Evolutionary conservation across 1,140 invertebrate species (phyloP).

Genomic region (Drosophila sturtevanti): DNA sequence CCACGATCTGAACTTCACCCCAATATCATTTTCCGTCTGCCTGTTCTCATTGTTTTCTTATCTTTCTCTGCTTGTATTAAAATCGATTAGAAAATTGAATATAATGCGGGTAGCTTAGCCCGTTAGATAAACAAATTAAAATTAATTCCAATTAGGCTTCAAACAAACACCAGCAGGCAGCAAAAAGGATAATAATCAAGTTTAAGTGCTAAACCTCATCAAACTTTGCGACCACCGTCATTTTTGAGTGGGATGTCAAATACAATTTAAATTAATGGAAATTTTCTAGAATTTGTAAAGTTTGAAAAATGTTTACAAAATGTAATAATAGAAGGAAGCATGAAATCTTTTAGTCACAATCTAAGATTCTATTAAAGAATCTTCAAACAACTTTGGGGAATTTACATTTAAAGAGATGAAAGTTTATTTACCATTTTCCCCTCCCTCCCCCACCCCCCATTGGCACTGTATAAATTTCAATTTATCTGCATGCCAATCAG

Average conservation of each 20-base stretch:
- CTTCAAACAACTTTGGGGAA: too few species aligned
- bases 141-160: neutral
- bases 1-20: too few species aligned
- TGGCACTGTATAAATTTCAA: neutral
- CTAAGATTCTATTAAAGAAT: too few species aligned
- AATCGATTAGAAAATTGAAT: neutral
- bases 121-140: neutral
- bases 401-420: neutral
- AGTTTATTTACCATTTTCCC: too few species aligned
- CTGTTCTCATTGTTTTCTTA: neutral
- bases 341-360: too few species aligned
- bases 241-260: constrained; percentile 33
- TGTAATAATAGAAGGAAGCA: too few species aligned
- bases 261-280: constrained; percentile 22
- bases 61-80: neutral
- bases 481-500: neutral
- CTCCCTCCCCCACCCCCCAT: neutral
- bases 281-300: too few species aligned
- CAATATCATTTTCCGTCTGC: neutral
- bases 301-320: too few species aligned
- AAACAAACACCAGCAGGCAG: constrained; percentile 36
- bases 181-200: constrained; percentile 47
- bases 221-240: constrained; percentile 28
- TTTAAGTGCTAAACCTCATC: constrained; percentile 47
- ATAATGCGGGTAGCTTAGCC: neutral